Evolutionary conservation across 2,113 vertebrate species (phyloP).

Genomic region (Rhinopithecus roxellana): DNA sequence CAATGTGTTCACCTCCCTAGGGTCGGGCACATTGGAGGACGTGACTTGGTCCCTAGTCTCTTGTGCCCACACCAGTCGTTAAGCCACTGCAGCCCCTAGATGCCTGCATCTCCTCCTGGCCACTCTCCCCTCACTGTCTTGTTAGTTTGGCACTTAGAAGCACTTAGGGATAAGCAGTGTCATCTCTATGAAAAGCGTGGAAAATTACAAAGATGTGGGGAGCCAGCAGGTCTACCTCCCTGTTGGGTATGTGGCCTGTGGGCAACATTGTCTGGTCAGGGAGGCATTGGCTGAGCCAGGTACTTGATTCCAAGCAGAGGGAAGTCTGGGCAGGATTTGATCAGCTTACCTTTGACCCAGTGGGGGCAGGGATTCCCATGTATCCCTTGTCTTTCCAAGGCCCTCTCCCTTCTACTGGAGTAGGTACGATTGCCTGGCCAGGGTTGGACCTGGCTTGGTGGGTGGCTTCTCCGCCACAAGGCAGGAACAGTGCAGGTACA

Average conservation of each 20-base stretch:
- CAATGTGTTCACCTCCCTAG: not conserved
- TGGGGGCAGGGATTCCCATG: not conserved
- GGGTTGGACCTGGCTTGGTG: not conserved
- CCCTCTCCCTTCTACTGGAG: not conserved
- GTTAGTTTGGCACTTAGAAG: not conserved
- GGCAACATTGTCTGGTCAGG: not conserved
- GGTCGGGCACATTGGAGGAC: not conserved
- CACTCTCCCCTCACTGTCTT: not conserved
- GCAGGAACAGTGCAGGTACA: not conserved
- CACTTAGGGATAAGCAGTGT: constrained; percentile 44
- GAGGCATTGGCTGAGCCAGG: not conserved
- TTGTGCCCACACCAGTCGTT: not conserved
- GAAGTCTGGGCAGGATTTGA: not conserved
- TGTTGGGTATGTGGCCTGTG: not conserved
- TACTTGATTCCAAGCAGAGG: not conserved
- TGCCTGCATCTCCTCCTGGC: not conserved
- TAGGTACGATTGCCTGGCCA: not conserved
- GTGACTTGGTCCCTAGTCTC: not conserved
- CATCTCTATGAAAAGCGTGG: not conserved
- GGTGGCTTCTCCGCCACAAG: not conserved
- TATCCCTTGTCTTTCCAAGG: not conserved
- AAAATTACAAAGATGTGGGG: constrained; percentile 6
- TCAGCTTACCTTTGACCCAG: not conserved
- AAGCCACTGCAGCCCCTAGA: not conserved
- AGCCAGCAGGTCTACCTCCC: not conserved